Base-by-base conservation (phyloP, 2,888 invertebrate genomes). In the Abscondita cerata region DNA sequence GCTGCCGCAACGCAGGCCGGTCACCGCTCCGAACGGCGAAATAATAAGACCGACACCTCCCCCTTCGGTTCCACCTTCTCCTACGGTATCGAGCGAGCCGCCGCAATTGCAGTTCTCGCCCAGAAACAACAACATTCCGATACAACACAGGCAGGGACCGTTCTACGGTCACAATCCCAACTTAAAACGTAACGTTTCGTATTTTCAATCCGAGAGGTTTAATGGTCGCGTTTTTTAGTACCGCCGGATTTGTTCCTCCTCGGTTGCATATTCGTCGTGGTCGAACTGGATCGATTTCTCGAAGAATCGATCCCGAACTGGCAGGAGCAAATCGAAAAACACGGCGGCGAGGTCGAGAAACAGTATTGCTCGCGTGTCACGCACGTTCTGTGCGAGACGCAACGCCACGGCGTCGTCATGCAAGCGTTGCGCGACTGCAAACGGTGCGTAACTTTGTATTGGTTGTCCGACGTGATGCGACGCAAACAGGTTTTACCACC, bases 151-250 rank as follows among this genome's bases (percentile, higher is more conserved):
- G 18, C 82, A 83, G 31, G 82, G 84, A 11, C 92, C 93, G 73
- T 95, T 93, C 81, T 95, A 93, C 80, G 95, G 96, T 0, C 96
- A 97, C 82, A 96, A 96, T 81, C 95, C 95, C 9, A 92, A 92
- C 78, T 83, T 95, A 47, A 95, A 93, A 82, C 77, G 81, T 80
- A 72, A 38, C 8, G 47, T 19, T 51, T 41, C 9, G 15, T 13
- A 9, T 41, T 41, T 15, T 41, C 9, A 41, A 16, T 41, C n/a
- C n/a, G n/a, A n/a, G n/a, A n/a, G n/a, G n/a, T n/a, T 38, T 4
- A 12, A 6, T 38, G 4, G 5, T 6, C 11, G 4, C 6, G 4
- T 41, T 15, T 72, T 70, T 41, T 59, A 81, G 81, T 93, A 67
- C 96, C 97, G 8, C 88, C 91, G 0, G 95, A 96, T 72, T 83